These are phyloP conservation scores for Adelphocoris suturalis DNA, from an alignment of 2,888 invertebrate genomes.

Conservation along the genomic window DNA sequence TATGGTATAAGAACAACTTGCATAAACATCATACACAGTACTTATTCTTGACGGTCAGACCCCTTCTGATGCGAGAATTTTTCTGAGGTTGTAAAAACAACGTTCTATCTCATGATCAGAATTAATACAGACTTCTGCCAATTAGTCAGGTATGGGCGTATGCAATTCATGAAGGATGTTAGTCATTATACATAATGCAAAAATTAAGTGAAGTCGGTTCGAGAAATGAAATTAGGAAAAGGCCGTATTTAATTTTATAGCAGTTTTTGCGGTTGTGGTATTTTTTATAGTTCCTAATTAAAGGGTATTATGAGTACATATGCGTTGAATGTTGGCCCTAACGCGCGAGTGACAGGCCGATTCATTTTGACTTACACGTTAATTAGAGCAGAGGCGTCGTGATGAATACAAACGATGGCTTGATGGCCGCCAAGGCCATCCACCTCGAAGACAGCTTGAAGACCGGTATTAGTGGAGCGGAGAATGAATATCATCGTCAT, in stretches of 20 bases:
- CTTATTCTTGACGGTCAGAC: background rate
- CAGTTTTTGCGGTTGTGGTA: background rate
- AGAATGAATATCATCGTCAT: background rate
- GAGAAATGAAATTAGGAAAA: background rate
- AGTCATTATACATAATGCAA: conserved; percentile 13
- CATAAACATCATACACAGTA: background rate
- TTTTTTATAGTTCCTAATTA: background rate
- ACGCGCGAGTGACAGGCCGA: conserved; percentile 52
- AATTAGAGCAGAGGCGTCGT: conserved; percentile 16
- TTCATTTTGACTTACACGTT: conserved; percentile 53
- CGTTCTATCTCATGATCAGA: conserved; percentile 12
- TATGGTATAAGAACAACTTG: background rate
- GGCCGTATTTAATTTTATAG: background rate
- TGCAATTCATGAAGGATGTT: conserved; percentile 13
- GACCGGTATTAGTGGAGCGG: background rate
- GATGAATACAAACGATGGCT: conserved; percentile 38
- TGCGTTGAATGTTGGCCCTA: conserved; percentile 15
- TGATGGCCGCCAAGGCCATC: background rate
- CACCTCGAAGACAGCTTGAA: conserved; percentile 11
- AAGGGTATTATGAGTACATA: conserved; percentile 35
- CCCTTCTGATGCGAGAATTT: conserved; percentile 6
- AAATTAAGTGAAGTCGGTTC: background rate
- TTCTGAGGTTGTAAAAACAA: background rate
- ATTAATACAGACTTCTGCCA: conserved; percentile 22
- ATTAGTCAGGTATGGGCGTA: background rate